Evolutionary conservation across 2,888 invertebrate genomes (phyloP).

Genomic region (Euplexia lucipara): DNA sequence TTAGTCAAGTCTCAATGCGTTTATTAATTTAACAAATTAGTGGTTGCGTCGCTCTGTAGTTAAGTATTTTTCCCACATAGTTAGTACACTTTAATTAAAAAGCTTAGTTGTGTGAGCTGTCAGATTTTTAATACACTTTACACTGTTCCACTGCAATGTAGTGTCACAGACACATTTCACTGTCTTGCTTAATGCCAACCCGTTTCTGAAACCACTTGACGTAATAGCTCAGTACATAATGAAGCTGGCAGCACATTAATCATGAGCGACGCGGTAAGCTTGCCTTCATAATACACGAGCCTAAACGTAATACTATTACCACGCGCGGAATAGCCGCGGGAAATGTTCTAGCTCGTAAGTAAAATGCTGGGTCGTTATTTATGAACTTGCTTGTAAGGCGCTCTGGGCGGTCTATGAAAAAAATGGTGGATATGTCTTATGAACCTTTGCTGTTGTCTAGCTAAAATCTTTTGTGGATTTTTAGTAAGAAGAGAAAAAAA

Average conservation of each 20-base stretch:
- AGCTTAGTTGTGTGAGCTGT: background rate
- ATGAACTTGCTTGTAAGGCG: conserved; percentile 33
- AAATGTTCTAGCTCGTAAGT: conserved; percentile 33
- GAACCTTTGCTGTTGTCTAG: background rate
- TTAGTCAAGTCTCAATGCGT: background rate
- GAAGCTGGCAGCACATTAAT: conserved; percentile 54
- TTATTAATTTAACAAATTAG: background rate
- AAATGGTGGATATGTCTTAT: background rate
- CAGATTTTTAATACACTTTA: background rate
- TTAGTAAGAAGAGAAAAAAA: conserved; percentile 7
- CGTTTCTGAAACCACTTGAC: conserved; percentile 37
- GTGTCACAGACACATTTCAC: conserved; percentile 4
- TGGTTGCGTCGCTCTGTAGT: background rate
- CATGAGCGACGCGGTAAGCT: conserved; percentile 53
- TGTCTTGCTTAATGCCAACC: conserved; percentile 22
- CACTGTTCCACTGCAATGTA: background rate
- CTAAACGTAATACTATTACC: conserved; percentile 43
- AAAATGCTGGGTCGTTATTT: conserved; percentile 31
- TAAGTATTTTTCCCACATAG: background rate
- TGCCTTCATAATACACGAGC: conserved; percentile 47
- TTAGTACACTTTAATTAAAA: background rate
- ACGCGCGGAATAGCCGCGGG: conserved; percentile 17
- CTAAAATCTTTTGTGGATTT: background rate
- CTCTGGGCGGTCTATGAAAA: background rate
- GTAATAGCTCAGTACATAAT: conserved; percentile 55